Percentiles rank a stretch among this genome's conserved stretches.
phyloP scores from a whole-genome alignment of 2,888 invertebrate species.

The Amphiduros pacificus region DNA sequence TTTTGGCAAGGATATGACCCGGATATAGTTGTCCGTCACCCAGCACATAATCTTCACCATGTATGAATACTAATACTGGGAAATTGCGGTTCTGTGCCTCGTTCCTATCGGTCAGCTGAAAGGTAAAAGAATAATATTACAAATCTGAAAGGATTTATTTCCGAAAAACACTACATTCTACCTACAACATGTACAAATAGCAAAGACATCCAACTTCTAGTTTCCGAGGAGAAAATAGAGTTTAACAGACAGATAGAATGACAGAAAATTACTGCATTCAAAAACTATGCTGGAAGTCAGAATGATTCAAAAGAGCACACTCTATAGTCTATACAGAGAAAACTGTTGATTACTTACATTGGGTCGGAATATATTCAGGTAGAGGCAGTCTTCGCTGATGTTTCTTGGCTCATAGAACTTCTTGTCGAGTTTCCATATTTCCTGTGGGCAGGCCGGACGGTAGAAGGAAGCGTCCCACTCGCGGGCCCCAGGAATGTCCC shows the following conservation, averaged over 20 bases:
- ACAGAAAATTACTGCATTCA: too few relatives aligned
- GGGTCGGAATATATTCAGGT: slow-evolving; percentile 71
- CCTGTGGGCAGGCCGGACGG: slow-evolving; percentile 76
- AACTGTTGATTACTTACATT: too few relatives aligned
- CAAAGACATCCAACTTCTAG: too few relatives aligned
- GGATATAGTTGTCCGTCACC: slow-evolving; percentile 61
- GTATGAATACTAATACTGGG: slow-evolving; percentile 64
- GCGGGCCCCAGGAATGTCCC: slow-evolving; percentile 57
- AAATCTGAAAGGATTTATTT: background rate
- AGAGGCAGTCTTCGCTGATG: slow-evolving; percentile 73
- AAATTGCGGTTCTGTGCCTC: slow-evolving; percentile 23
- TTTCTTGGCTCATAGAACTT: slow-evolving; percentile 27
- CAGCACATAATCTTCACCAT: slow-evolving; percentile 64
- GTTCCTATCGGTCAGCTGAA: slow-evolving; percentile 44
- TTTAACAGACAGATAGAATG: too few relatives aligned
- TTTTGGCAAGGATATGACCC: slow-evolving; percentile 62
- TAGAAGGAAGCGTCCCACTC: slow-evolving; percentile 69
- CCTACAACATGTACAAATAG: too few relatives aligned
- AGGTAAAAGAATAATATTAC: background rate
- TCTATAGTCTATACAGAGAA: too few relatives aligned
- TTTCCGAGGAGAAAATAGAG: too few relatives aligned
- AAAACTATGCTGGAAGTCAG: too few relatives aligned
- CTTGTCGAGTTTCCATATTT: slow-evolving; percentile 50
- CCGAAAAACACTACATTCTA: too few relatives aligned
- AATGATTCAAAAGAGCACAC: too few relatives aligned